These are phyloP conservation scores for Narcine bancroftii DNA, from an alignment of 2,113 vertebrate genomes.

Conservation along the genomic window DNA sequence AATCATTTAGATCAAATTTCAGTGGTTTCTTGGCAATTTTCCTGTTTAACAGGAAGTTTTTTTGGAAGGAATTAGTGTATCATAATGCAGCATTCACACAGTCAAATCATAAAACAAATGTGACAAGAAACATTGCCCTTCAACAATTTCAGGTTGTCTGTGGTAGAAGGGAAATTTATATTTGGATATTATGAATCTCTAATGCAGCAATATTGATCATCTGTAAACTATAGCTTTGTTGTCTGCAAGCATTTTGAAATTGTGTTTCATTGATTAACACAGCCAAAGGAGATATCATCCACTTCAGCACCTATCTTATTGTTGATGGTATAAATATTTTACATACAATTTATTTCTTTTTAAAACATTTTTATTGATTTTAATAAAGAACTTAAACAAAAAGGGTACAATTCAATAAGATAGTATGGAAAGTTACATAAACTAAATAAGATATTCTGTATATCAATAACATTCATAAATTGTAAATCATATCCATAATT, in stretches of 20 bases:
- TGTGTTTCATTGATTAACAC: constrained; percentile 1
- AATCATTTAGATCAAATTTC: constrained; percentile 29
- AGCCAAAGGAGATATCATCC: neutral
- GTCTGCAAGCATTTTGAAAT: constrained; percentile 14
- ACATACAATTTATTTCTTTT: too few relatives aligned
- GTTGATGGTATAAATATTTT: neutral
- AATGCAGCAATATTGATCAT: neutral
- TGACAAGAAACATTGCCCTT: constrained; percentile 24
- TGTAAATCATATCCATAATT: too few relatives aligned
- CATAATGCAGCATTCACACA: constrained; percentile 8
- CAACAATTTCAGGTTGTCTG: constrained; percentile 20
- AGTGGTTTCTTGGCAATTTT: constrained; percentile 31
- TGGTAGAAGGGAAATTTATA: constrained; percentile 23
- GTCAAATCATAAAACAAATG: constrained; percentile 26
- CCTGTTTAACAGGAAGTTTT: constrained; percentile 30
- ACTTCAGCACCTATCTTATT: neutral
- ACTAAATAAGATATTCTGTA: too few relatives aligned
- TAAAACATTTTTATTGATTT: too few relatives aligned
- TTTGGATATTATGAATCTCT: constrained; percentile 12
- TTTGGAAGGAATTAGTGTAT: constrained; percentile 33
- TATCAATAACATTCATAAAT: too few relatives aligned
- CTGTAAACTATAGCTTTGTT: neutral
- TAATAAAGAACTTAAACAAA: too few relatives aligned
- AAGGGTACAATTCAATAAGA: too few relatives aligned
- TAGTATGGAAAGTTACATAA: too few relatives aligned